phyloP scores from a whole-genome alignment of 2,888 invertebrate species.

The Leptarthrus brevirostris region DNA sequence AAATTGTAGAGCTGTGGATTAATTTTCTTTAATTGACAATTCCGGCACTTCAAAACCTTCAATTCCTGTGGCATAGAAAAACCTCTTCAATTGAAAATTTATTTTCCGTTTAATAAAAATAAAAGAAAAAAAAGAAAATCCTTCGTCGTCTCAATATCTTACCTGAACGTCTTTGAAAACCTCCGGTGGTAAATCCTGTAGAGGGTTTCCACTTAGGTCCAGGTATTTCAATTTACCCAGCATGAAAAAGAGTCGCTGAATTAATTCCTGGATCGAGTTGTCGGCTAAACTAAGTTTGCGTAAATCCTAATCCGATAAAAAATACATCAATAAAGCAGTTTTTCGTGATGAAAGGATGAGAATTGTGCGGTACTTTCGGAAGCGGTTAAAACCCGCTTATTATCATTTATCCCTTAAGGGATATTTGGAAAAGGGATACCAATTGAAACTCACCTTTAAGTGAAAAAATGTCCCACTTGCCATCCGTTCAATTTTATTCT shows the following conservation, averaged over 20 bases:
- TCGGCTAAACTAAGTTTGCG: conserved; percentile 74
- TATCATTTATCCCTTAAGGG: not conserved
- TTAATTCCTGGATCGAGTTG: conserved; percentile 76
- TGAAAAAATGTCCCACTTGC: conserved; percentile 81
- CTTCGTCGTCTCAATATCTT: conserved; percentile 59
- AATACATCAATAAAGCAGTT: not conserved
- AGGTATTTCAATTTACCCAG: conserved; percentile 77
- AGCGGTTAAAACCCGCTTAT: not conserved
- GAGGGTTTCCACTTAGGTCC: conserved; percentile 80
- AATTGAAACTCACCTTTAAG: conserved; percentile 67
- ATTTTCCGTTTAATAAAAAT: conserved; percentile 5
- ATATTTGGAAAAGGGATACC: not conserved
- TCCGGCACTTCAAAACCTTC: conserved; percentile 77
- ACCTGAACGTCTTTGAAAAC: conserved; percentile 79
- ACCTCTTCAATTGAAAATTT: conserved; percentile 43
- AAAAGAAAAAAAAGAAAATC: not conserved
- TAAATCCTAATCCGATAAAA: conserved; percentile 69
- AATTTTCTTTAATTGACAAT: conserved; percentile 78
- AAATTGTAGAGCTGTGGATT: conserved; percentile 84
- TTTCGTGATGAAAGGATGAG: not conserved
- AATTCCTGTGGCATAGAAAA: conserved; percentile 71
- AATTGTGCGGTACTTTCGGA: not conserved
- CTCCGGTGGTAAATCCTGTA: conserved; percentile 80
- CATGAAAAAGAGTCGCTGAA: conserved; percentile 79
- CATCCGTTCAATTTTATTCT: conserved; percentile 80